Conservation (phyloP, 2,113 vertebrate genomes). For the Callopanchax toddi region DNA sequence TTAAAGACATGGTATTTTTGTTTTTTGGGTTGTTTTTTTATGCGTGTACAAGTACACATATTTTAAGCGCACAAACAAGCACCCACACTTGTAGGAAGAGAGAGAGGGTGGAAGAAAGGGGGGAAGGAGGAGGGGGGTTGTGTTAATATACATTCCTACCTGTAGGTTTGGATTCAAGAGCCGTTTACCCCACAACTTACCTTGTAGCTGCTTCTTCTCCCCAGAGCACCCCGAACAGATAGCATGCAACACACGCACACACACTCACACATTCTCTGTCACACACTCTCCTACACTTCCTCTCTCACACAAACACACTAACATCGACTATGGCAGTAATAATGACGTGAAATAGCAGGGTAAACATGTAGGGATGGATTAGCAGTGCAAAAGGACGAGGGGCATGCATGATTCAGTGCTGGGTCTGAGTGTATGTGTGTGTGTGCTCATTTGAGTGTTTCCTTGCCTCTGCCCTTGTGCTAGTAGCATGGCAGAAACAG, state of each 20-base stretch:
- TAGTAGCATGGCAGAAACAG: constrained; percentile 68
- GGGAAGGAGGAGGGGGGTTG: constrained; percentile 6
- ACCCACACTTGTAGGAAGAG: constrained; percentile 42
- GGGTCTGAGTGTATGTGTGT: constrained; percentile 37
- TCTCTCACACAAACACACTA: constrained; percentile 34
- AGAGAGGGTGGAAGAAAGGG: constrained; percentile 21
- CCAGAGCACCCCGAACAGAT: constrained; percentile 72
- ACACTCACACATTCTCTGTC: constrained; percentile 20
- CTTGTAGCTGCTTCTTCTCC: constrained; percentile 71
- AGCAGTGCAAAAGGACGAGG: constrained; percentile 73
- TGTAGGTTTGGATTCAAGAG: constrained; percentile 74
- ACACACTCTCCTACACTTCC: constrained; percentile 7
- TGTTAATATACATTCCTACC: constrained; percentile 77
- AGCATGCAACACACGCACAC: constrained; percentile 73
- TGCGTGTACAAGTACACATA: constrained; percentile 37
- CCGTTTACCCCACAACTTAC: constrained; percentile 81
- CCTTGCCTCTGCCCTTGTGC: constrained; percentile 69
- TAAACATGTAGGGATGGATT: constrained; percentile 69
- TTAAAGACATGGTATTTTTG: constrained; percentile 22
- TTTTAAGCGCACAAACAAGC: constrained; percentile 34
- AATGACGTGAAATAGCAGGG: constrained; percentile 64
- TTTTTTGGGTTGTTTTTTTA: constrained; percentile 25
- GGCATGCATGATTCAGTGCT: constrained; percentile 69
- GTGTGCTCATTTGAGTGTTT: constrained; percentile 42
- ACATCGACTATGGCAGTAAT: constrained; percentile 66